phyloP scores from a whole-genome alignment of 2,113 vertebrate species.

The Semnornis frantzii region DNA sequence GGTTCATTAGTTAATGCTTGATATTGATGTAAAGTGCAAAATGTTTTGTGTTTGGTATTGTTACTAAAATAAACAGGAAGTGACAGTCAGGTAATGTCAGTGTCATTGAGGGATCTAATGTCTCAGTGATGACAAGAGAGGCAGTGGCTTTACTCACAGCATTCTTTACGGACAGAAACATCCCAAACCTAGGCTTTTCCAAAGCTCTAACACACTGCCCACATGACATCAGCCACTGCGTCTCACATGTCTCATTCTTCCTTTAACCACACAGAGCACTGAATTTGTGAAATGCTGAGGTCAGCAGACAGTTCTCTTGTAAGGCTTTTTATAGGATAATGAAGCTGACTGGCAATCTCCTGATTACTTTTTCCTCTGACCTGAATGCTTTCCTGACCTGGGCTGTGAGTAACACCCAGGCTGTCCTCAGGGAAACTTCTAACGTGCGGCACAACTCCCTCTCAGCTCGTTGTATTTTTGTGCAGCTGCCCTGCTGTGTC shows the following conservation, averaged over 20 bases:
- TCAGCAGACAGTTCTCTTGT: not conserved
- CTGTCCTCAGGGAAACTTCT: fast-evolving
- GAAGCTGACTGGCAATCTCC: not conserved
- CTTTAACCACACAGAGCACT: not conserved
- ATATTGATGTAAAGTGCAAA: slow-evolving; percentile 49
- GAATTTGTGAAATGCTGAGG: not conserved
- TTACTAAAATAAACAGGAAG: slow-evolving; percentile 67
- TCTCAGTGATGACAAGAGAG: not conserved
- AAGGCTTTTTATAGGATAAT: not conserved
- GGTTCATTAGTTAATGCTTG: slow-evolving; percentile 43
- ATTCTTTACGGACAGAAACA: not conserved
- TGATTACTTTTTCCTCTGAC: not conserved
- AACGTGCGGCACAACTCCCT: fast-evolving
- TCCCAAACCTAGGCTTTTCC: not conserved
- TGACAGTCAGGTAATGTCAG: not conserved
- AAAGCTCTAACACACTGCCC: not conserved
- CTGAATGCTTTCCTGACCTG: not conserved
- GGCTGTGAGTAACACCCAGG: not conserved
- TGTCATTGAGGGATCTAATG: not conserved
- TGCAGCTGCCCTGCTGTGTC: not conserved
- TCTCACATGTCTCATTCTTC: not conserved
- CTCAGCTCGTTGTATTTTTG: not conserved
- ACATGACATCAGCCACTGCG: not conserved
- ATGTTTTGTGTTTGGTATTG: slow-evolving; percentile 21
- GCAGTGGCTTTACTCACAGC: not conserved